These are phyloP conservation scores for Bucco capensis DNA, from an alignment of 2,113 vertebrate species.

Conservation along the genomic window DNA sequence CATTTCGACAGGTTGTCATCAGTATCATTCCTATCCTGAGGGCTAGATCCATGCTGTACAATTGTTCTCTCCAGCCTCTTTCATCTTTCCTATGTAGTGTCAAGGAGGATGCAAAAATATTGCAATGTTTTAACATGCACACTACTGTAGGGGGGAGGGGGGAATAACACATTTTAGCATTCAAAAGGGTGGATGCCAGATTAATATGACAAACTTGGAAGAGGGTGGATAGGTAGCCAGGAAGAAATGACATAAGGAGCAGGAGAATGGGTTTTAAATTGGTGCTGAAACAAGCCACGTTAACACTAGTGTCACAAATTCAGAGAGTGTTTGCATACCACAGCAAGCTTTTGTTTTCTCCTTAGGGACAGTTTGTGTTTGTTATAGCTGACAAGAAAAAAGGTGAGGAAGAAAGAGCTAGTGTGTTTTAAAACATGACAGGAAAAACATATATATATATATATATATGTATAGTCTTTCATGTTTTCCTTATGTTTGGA, in stretches of 20 bases:
- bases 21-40: conserved; percentile 33
- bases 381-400: conserved; percentile 17
- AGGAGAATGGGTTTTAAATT: conserved; percentile 5
- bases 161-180: background rate
- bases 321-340: conserved; percentile 28
- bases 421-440: background rate
- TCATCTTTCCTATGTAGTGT: background rate
- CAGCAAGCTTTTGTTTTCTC: conserved; percentile 46
- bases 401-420: conserved; percentile 18
- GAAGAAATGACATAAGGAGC: background rate
- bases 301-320: background rate
- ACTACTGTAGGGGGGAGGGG: background rate
- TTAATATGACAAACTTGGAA: conserved; percentile 17
- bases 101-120: background rate
- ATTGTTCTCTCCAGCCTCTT: conserved; percentile 13
- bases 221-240: background rate
- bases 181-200: background rate
- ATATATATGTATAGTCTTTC: background rate
- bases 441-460: too few species aligned
- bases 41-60: background rate
- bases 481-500: background rate
- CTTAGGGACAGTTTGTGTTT: conserved; percentile 40
- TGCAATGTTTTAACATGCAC: background rate
- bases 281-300: background rate
- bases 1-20: conserved; percentile 37